Evolutionary conservation across 2,113 vertebrate species (phyloP).

Genomic region (Sterna hirundo): DNA sequence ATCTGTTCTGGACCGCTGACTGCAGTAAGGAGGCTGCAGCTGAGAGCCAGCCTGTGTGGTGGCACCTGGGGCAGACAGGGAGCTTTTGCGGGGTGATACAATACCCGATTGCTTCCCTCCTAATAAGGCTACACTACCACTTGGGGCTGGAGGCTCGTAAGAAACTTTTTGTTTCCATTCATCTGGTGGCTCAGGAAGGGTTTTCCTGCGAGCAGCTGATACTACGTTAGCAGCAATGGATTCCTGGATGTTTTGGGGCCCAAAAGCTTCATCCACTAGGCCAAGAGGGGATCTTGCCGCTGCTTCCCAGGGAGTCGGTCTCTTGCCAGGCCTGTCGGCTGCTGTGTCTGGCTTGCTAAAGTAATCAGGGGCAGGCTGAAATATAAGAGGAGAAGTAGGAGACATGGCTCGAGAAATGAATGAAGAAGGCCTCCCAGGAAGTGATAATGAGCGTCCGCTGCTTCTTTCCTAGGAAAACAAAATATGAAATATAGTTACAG

Average conservation of each 20-base stretch:
- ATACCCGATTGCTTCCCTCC: conserved; percentile 52
- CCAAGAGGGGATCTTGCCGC: conserved; percentile 88
- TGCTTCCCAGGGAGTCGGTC: conserved; percentile 90
- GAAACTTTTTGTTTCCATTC: conserved; percentile 83
- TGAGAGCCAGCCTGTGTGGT: conserved; percentile 68
- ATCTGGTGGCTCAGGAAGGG: conserved; percentile 77
- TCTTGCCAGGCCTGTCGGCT: conserved; percentile 74
- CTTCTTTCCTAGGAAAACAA: conserved; percentile 68
- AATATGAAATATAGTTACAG: not conserved
- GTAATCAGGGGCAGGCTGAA: conserved; percentile 50
- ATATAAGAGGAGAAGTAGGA: conserved; percentile 62
- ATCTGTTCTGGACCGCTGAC: conserved; percentile 76
- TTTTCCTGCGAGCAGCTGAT: conserved; percentile 87
- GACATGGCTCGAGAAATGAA: conserved; percentile 57
- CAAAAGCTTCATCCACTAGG: conserved; percentile 90
- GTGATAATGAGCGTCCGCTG: conserved; percentile 77
- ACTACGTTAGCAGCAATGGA: conserved; percentile 82
- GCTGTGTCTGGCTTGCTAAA: conserved; percentile 56
- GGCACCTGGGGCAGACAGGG: conserved; percentile 39
- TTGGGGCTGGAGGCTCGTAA: conserved; percentile 58
- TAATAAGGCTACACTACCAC: not conserved
- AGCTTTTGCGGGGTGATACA: conserved; percentile 59
- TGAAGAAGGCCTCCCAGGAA: conserved; percentile 73
- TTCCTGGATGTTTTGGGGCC: conserved; percentile 81
- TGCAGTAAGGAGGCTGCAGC: conserved; percentile 71